Evolutionary conservation across 2,113 vertebrate genomes (phyloP), one percentile per base, ranked within the genome.

Genomic region (Sceloporus undulatus): DNA sequence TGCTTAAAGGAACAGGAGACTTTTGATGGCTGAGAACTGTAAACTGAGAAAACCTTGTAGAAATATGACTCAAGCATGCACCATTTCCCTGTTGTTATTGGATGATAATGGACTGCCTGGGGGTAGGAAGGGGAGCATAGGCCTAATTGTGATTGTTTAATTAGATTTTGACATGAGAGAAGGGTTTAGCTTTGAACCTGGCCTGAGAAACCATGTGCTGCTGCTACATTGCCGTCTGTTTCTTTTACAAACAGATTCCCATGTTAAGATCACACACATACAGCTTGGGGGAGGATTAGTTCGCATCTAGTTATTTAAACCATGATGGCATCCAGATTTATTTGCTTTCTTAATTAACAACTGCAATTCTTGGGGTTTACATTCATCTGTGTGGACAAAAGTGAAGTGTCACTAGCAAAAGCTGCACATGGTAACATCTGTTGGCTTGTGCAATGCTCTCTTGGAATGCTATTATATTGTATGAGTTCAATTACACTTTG

Each of bases 341-440:
- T 65, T 81, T 89, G 71, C 18, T n/a, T 9, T 81, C 11, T 74
- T 88, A 84, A 91, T 84, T 84, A 84, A 54, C 42, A 81, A 89
- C 74, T n/a, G 11, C n/a, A 73, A 14, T 73, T 5, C 68, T 78
- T 56, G 73, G 4, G 70, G 66, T 56, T 83, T 77, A 48, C 84
- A n/a, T 29, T 5, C 59, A 81, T 85, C 70, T 66, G 16, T 42
- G 14, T 1, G 25, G 70, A 66, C 14, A 29, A 86, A 82, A 73
- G 75, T 25, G 27, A 2, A 9, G 73, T 4, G 0, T 18, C 66
- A 40, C 18, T 79, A 83, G 59, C 40, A 79, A 34, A 34, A 29
- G 52, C 13, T 8, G 18, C 77, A 87, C 48, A 40, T 66, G 59
- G 56, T 76, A 71, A n/a, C 48, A 81, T 79, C 70, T 84, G 48